Base-by-base conservation (phyloP, 2,888 invertebrate genomes). In the Heliconius aoede region DNA sequence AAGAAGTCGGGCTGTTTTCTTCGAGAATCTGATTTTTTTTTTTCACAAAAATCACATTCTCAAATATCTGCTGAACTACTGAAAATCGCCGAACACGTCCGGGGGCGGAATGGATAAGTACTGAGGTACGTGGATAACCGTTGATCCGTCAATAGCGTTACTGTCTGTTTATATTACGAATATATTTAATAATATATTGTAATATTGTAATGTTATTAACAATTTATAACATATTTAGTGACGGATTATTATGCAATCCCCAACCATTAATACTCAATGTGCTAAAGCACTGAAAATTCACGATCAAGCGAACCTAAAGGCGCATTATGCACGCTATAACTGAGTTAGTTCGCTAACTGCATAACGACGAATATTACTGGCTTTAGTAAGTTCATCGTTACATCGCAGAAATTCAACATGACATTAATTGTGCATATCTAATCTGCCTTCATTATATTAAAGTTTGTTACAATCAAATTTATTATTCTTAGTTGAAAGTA, bases 301-400 rank as follows among this genome's bases (percentile, higher is more conserved):
- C 62, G 62, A 32, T 64, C n/a, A 65, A 65, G 36, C 24, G n/a
- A 65, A 65, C 13, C 36, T 32, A 32, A 64, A 64, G 4, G 30
- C 13, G 30, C n/a, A 64, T 64, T 32, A 32, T 65, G 24, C 36
- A 40, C 15, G 65, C 36, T 65, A 24, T 65, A 65, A 65, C 36
- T 40, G 40, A 65, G 65, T 65, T 65, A 65, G 65, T 65, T 65
- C 24, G 15, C 8, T 40, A 40, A 65, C 36, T 65, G 65, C 24
- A 36, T 36, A 64, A 64, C 32, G 32, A n/a, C 36, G n/a, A 32
- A 7, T 13, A 36, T 64, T 36, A 64, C n/a, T 15, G 36, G 18
- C 36, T 40, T 55, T 7, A 40, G 36, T 24, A 65, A 65, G 13
- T 65, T 65, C 32, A 36, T 18, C 65, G 24, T 65, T 15, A 15